Conservation (phyloP, 2,888 invertebrate species). For the Mesorhabditis sp. region DNA sequence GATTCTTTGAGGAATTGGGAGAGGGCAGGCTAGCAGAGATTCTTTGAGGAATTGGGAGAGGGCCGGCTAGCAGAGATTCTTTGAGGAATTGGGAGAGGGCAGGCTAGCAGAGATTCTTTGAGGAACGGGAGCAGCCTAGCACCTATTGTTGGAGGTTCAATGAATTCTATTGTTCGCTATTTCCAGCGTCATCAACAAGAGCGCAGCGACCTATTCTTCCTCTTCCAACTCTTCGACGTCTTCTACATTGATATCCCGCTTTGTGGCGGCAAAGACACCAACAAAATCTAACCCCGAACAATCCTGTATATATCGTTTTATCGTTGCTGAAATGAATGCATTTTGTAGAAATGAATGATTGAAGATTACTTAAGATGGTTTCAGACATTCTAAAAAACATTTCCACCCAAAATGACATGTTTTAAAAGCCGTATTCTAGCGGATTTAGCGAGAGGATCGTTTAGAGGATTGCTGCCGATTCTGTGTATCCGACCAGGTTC, state of each 20-base stretch:
- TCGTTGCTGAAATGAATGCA: too few species aligned
- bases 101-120: background rate
- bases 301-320: too few species aligned
- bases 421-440: too few species aligned
- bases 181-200: background rate
- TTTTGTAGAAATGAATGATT: too few species aligned
- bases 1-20: background rate
- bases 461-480: too few species aligned
- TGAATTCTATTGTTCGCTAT: background rate
- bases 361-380: too few species aligned
- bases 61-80: background rate
- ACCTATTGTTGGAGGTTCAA: background rate
- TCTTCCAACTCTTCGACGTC: constrained; percentile 2
- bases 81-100: background rate
- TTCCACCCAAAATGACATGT: too few species aligned
- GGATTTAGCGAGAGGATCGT: too few species aligned
- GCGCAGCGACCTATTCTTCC: background rate
- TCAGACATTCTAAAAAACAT: too few species aligned
- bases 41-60: constrained; percentile 1
- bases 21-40: background rate
- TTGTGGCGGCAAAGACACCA: background rate
- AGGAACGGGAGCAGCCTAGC: too few species aligned
- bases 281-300: too few species aligned
- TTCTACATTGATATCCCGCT: background rate
- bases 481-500: too few species aligned